Conservation (phyloP, 2,888 invertebrate genomes). For the Apotomis betuletana region DNA sequence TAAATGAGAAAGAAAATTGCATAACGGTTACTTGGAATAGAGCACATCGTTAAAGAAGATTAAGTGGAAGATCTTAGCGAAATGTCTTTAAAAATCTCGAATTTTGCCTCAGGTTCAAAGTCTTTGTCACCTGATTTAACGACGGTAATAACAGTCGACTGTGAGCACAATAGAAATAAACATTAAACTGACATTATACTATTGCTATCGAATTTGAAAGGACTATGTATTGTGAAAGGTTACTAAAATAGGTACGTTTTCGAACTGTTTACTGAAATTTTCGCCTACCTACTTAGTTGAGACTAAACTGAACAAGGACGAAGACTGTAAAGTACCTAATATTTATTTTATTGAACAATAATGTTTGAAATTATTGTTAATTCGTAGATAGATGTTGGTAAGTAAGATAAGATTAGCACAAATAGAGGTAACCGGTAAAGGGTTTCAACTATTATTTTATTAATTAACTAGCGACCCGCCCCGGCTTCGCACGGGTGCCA, state of each 20-base stretch:
- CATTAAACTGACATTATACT: constrained; percentile 23
- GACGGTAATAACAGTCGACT: constrained; percentile 25
- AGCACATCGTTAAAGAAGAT: no score
- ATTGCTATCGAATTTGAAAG: constrained; percentile 32
- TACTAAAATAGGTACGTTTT: constrained; percentile 2
- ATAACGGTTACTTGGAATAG: no score
- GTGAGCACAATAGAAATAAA: constrained; percentile 29
- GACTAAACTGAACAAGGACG: background rate
- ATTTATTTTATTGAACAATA: background rate
- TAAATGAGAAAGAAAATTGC: no score
- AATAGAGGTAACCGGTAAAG: no score
- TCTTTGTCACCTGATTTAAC: constrained; percentile 39
- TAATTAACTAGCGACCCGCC: no score
- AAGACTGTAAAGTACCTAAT: background rate
- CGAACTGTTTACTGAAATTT: background rate
- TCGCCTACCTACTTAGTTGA: background rate
- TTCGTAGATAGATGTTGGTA: no score
- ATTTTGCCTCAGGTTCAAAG: constrained; percentile 14
- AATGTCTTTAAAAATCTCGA: no score
- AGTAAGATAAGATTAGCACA: no score
- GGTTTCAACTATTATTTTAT: no score
- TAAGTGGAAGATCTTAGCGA: no score
- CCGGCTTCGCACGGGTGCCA: no score
- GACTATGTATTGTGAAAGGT: constrained; percentile 26
- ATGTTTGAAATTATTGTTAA: no score